Base-by-base conservation (phyloP, 2,888 invertebrate species). In the Drosophila conformis region DNA sequence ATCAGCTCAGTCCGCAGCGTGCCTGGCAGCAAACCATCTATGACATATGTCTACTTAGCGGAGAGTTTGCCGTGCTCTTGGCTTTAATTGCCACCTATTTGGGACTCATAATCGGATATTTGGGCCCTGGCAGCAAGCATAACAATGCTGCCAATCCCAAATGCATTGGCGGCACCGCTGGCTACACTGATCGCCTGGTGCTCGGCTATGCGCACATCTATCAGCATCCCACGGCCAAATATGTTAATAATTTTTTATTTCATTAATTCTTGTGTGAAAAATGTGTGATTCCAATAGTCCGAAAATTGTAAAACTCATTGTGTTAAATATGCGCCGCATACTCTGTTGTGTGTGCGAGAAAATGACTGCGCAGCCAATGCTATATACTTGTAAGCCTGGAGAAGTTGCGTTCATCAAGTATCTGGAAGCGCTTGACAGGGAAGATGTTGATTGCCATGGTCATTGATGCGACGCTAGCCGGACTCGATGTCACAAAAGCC, bases 131-230 rank as follows among this genome's bases (percentile, higher is more conserved):
- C 1, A 99, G 99, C 6, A 94, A 95, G 65, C 97, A 97, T 85
- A 95, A 95, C 62, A 94, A 95, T 83, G 95, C 95, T 85, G 94
- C 94, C 3, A 93, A 94, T 91, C 92, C 93, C 0, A 94, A 96
- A 62, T 99, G 99, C 92, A 96, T 96, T 38, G 99, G 99, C 0
- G 99, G 99, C 7, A 96, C 97, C 0, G 95, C 97, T 0, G 97
- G 98, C 1, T 98, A 96, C 91, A 95, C 99, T 66, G 99, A 99
- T 93, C 94, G 95, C 10, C 76, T 95, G 59, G 91, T 98, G 73
- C 94, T 99, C 49, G 96, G 97, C 3, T 89, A 93, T n/a, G 93
- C 94, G 6, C 98, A 98, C 91, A 94, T 98, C 33, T 98, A 96
- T 93, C 95, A 96, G 91, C 91, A 94, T 87, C 96, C 97, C 18